Conservation (phyloP, 2,113 vertebrate species). For the Anolis carolinensis region DNA sequence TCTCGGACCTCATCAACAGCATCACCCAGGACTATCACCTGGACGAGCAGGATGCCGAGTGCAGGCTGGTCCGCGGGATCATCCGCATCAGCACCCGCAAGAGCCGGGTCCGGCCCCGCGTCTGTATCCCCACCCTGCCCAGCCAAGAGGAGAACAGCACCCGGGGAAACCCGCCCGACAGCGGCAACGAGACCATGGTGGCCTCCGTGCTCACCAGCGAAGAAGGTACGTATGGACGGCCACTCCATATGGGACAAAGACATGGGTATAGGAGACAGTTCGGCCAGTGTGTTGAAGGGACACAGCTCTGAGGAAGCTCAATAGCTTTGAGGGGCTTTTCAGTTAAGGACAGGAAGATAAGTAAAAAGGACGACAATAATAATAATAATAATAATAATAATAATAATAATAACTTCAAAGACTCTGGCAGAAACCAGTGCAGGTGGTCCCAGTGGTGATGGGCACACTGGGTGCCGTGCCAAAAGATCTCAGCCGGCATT, state of each 20-base stretch:
- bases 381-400: no score
- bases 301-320: no score
- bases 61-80: slow-evolving; percentile 93
- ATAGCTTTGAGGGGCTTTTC: no score
- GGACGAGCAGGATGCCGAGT: slow-evolving; percentile 96
- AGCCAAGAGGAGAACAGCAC: slow-evolving; percentile 69
- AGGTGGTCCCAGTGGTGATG: no score
- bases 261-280: background rate
- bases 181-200: slow-evolving; percentile 93
- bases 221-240: slow-evolving; percentile 77
- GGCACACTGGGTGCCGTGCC: no score
- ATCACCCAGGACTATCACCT: slow-evolving; percentile 98
- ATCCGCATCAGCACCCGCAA: slow-evolving; percentile 97
- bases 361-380: no score
- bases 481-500: no score
- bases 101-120: slow-evolving; percentile 69
- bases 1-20: slow-evolving; percentile 97
- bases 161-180: slow-evolving; percentile 83
- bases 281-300: no score
- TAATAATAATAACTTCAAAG: no score
- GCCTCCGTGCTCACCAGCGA: slow-evolving; percentile 85
- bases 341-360: no score
- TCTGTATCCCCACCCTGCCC: slow-evolving; percentile 50
- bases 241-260: background rate
- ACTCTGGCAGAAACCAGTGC: no score